Base-by-base conservation (phyloP, 64 coral and sea anemone genomes). In the Actinia equina region DNA sequence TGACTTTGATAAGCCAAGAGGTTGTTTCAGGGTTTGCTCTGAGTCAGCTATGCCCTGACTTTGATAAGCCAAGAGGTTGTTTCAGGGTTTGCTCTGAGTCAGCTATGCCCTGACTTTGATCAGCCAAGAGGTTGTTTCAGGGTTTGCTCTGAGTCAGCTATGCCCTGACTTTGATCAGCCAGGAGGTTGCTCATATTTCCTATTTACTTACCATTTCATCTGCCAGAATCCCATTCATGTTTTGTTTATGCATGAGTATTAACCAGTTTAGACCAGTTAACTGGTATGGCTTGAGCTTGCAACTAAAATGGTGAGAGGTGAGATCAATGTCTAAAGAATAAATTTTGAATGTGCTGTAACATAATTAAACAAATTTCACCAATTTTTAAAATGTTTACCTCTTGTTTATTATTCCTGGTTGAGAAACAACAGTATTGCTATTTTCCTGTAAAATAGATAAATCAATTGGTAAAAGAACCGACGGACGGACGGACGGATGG, bases 151-250 rank as follows among this genome's bases (percentile, higher is more conserved):
- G n/a, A n/a, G n/a, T n/a, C n/a, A n/a, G n/a, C n/a, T n/a, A n/a
- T n/a, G n/a, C n/a, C n/a, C n/a, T n/a, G n/a, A n/a, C n/a, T n/a
- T n/a, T n/a, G n/a, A n/a, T n/a, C n/a, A n/a, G n/a, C n/a, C n/a
- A n/a, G n/a, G n/a, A n/a, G n/a, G n/a, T n/a, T n/a, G n/a, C 7
- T 4, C 6, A 20, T 65, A 7, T 65, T 65, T 20, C 9, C 14
- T 25, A n/a, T n/a, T 46, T 93, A 98, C n/a, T n/a, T n/a, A n/a
- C 95, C 95, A 98, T 98, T 89, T 98, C 95, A 85, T 98, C 95
- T 13, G 95, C 95, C 46, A 98, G 85, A 14, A 98, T 98, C 71
- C 92, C 92, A 90, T 98, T 98, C 44, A 94, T 79, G 44, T n/a
- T 70, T 55, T 91, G 77, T 30, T 94, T 87, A 63, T 98, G 95